Evolutionary conservation across 1,140 invertebrate species (phyloP).

Genomic region (Brachionus angularis): DNA sequence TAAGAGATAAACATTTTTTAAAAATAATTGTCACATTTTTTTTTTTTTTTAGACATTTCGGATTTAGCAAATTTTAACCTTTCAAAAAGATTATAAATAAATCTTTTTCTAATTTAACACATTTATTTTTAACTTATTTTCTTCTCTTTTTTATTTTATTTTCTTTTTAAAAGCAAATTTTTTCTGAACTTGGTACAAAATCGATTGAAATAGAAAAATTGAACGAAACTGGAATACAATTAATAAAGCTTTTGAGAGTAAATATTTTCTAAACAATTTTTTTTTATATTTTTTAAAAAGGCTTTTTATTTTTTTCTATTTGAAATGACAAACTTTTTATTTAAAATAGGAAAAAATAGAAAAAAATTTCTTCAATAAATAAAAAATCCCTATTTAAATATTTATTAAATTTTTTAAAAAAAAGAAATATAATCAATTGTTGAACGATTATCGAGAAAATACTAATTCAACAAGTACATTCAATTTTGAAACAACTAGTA

Average conservation of each 20-base stretch:
- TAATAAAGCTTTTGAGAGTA: slow-evolving; percentile 16
- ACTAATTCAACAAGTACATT: slow-evolving; percentile 3
- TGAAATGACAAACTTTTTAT: too few species aligned
- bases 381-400: too few species aligned
- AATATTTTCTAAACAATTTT: not conserved
- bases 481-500: too few species aligned
- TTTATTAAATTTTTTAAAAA: slow-evolving; percentile 8
- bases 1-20: not conserved
- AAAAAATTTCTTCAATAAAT: too few species aligned
- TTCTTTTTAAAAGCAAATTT: slow-evolving; percentile 10
- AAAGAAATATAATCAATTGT: slow-evolving; percentile 26
- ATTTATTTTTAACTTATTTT: slow-evolving; percentile 28
- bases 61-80: too few species aligned
- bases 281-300: too few species aligned
- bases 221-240: slow-evolving; percentile 35
- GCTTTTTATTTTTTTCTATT: too few species aligned
- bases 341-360: too few species aligned
- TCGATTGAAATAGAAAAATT: slow-evolving; percentile 18
- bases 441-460: slow-evolving; percentile 31
- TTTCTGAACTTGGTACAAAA: slow-evolving; percentile 14
- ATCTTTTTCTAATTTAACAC: not conserved
- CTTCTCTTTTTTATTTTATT: not conserved
- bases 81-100: too few species aligned
- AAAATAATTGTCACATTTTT: too few species aligned
- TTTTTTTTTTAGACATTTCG: too few species aligned